These are phyloP conservation scores for Seriola rivoliana DNA, from an alignment of 2,113 vertebrate species.

Conservation along the genomic window DNA sequence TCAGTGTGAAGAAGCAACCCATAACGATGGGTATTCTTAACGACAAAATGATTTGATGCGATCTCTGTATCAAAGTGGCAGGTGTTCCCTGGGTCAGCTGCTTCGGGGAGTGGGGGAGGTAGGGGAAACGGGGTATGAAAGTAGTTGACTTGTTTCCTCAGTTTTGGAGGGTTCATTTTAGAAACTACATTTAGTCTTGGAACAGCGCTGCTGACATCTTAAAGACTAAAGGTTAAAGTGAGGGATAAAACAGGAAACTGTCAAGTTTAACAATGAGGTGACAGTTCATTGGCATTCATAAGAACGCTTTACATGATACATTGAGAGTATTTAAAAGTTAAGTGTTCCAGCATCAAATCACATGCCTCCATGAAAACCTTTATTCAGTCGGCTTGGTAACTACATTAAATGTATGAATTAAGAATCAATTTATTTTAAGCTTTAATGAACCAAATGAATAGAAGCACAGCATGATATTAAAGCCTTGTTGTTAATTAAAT, in stretches of 20 bases:
- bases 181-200: background rate
- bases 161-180: background rate
- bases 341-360: background rate
- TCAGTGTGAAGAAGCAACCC: too few relatives aligned
- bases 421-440: background rate
- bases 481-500: background rate
- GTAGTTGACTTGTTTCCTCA: background rate
- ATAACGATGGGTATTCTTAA: too few relatives aligned
- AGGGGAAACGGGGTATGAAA: too few relatives aligned
- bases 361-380: too few relatives aligned
- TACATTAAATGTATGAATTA: slow-evolving; percentile 4
- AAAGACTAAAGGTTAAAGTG: background rate
- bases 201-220: too few relatives aligned
- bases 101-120: too few relatives aligned
- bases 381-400: background rate
- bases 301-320: background rate
- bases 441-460: background rate
- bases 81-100: too few relatives aligned
- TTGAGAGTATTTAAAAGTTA: slow-evolving; percentile 5
- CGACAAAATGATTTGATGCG: too few relatives aligned
- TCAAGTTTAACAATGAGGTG: too few relatives aligned
- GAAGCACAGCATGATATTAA: background rate
- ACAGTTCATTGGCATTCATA: too few relatives aligned
- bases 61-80: too few relatives aligned
- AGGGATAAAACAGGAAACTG: too few relatives aligned